Conservation (phyloP, 2,113 vertebrate genomes). For the Cariama cristata region DNA sequence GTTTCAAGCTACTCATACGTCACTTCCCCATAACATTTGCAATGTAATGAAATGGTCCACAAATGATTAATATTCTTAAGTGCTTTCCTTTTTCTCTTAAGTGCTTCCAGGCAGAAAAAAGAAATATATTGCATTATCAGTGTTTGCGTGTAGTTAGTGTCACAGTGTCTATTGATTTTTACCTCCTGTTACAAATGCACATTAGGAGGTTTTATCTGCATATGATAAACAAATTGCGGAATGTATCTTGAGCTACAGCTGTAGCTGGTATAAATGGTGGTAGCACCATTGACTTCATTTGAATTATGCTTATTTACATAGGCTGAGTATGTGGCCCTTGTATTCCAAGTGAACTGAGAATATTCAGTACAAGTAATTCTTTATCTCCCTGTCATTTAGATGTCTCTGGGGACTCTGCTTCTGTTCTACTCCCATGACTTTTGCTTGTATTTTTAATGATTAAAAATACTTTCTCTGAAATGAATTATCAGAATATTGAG, state of each 20-base stretch:
- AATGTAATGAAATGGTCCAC: slow-evolving; percentile 59
- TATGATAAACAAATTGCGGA: slow-evolving; percentile 35
- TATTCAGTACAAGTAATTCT: neutral
- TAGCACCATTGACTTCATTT: neutral
- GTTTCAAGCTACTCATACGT: slow-evolving; percentile 45
- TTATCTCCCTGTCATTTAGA: neutral
- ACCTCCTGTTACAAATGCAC: slow-evolving; percentile 37
- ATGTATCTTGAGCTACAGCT: neutral
- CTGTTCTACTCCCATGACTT: neutral
- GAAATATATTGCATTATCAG: slow-evolving; percentile 32
- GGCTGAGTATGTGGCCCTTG: neutral
- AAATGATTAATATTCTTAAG: slow-evolving; percentile 73
- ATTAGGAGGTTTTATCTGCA: slow-evolving; percentile 14
- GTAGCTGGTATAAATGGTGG: neutral
- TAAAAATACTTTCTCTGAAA: neutral
- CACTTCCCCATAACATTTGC: slow-evolving; percentile 36
- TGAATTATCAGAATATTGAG: neutral
- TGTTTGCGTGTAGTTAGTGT: slow-evolving; percentile 49
- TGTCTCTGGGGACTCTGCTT: neutral
- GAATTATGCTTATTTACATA: slow-evolving; percentile 35
- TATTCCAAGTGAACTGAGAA: slow-evolving; percentile 5
- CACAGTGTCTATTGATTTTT: slow-evolving; percentile 64
- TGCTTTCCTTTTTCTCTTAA: slow-evolving; percentile 62
- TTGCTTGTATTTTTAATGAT: neutral
- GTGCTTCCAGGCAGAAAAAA: slow-evolving; percentile 54